phyloP scores from a whole-genome alignment of 2,888 invertebrate species.

The Theristus sp. region DNA sequence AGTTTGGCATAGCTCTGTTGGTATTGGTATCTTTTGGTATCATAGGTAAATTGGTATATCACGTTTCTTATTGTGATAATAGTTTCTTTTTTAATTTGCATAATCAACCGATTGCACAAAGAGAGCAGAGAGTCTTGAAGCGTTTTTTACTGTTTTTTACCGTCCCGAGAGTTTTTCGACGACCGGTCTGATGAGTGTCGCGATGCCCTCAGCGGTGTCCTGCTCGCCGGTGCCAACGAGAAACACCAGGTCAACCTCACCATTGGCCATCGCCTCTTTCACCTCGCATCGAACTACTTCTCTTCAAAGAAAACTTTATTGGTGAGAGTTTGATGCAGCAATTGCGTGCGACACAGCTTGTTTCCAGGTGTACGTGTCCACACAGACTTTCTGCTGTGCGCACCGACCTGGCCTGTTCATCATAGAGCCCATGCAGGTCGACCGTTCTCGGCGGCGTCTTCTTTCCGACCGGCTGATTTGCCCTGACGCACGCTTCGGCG shows the following conservation, averaged over 20 bases:
- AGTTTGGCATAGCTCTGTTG: too few species aligned
- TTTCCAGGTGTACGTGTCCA: too few species aligned
- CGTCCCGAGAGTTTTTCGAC: background rate
- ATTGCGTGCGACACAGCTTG: too few species aligned
- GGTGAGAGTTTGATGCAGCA: too few species aligned
- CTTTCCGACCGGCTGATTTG: background rate
- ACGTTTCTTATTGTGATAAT: too few species aligned
- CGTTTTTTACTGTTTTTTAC: too few species aligned
- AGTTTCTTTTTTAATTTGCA: too few species aligned
- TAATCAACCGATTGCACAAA: too few species aligned
- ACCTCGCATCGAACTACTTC: background rate
- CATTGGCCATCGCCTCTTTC: background rate
- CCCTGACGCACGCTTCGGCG: background rate
- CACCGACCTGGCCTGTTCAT: background rate
- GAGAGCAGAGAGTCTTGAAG: too few species aligned
- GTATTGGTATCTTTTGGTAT: too few species aligned
- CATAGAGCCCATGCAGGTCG: background rate
- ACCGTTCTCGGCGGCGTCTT: background rate
- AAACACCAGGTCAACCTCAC: background rate
- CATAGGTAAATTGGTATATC: too few species aligned
- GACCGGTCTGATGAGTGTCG: background rate
- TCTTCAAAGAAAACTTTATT: background rate
- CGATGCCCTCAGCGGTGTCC: background rate
- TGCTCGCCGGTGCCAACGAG: background rate
- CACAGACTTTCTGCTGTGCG: too few species aligned